A percentile compares a stretch with the other conserved stretches of the same genome.
Conservation (phyloP, 2,888 invertebrate genomes). For the Plemyria rubiginata region DNA sequence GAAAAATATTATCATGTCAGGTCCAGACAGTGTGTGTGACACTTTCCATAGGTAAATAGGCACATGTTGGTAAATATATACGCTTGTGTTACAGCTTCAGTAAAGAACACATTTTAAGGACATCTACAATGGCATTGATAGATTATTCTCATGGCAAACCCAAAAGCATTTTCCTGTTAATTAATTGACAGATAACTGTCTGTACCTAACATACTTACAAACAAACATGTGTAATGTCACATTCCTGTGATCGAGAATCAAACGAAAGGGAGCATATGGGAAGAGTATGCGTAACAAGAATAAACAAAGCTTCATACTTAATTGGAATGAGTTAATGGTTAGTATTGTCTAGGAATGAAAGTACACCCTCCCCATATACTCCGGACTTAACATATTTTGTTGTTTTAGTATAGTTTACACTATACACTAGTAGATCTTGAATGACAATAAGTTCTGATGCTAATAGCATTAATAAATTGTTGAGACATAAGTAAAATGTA, state of each 20-base stretch:
- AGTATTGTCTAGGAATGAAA: slow-evolving; percentile 50
- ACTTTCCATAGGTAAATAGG: slow-evolving; percentile 47
- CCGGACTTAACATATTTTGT: slow-evolving; percentile 35
- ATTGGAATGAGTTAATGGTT: slow-evolving; percentile 41
- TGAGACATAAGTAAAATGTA: slow-evolving; percentile 26
- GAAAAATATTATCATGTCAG: slow-evolving; percentile 60
- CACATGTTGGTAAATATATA: slow-evolving; percentile 43
- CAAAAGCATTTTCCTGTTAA: slow-evolving; percentile 63
- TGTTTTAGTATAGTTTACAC: slow-evolving; percentile 22
- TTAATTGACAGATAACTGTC: slow-evolving; percentile 66
- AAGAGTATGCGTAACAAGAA: slow-evolving; percentile 47
- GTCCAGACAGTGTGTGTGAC: slow-evolving; percentile 67
- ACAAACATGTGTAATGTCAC: slow-evolving; percentile 56
- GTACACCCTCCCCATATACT: slow-evolving; percentile 57
- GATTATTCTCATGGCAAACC: slow-evolving; percentile 41
- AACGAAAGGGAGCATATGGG: slow-evolving; percentile 41
- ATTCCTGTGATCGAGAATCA: slow-evolving; percentile 48
- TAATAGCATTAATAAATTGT: slow-evolving; percentile 52
- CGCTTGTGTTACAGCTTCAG: slow-evolving; percentile 30
- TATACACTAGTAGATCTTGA: slow-evolving; percentile 34
- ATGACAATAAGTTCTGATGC: slow-evolving; percentile 65
- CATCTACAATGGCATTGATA: slow-evolving; percentile 43
- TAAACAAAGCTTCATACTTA: slow-evolving; percentile 38
- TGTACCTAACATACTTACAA: slow-evolving; percentile 67
- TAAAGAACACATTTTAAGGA: slow-evolving; percentile 31